Base-by-base conservation (phyloP, 2,888 invertebrate genomes). In the Ctenicera cuprea region DNA sequence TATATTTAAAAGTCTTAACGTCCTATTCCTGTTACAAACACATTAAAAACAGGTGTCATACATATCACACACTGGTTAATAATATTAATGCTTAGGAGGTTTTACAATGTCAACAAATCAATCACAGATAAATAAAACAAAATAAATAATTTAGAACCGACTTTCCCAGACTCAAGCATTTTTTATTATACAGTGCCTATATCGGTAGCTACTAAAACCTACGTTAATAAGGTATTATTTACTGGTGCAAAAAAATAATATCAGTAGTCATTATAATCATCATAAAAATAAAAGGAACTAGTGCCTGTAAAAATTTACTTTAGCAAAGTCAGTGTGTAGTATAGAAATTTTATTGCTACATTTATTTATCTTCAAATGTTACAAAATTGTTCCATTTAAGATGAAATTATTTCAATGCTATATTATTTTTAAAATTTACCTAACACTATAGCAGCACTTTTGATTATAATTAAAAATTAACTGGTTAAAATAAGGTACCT, bases 41-140 rank as follows among this genome's bases (percentile, higher is more conserved):
- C 18, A 48, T 48, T 18, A 45, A 45, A 45, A 7, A 45, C 43
- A 14, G 3, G 1, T 48, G 48, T 18, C 20, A 48, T 33, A 1
- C 33, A 5, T 33, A 33, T 18, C 18, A 48, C 48, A 48, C 16
- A 11, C 8, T n/a, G 43, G 16, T 11, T 18, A 48, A 16, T 18
- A 48, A 48, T 48, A 48, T 16, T 18, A 48, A 48, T 20, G 7
- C 7, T 48, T 20, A 16, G 11, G n/a, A 45, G 9, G 50, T 50
- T 9, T 50, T 50, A 50, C 12, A 50, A 50, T 50, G 50, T 30
- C 20, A 54, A n/a, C 16, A 54, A 54, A 5, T 54, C 30, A 54
- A 54, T 54, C 54, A 54, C 54, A 54, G 54, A 30, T 9, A 54
- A 54, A 30, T 48, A 4, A 48, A 11, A 18, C 20, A 11, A 48